Evolutionary conservation across 2,797 vertebrate genomes (phyloP).

Genomic region (Eulemur mongoz): DNA sequence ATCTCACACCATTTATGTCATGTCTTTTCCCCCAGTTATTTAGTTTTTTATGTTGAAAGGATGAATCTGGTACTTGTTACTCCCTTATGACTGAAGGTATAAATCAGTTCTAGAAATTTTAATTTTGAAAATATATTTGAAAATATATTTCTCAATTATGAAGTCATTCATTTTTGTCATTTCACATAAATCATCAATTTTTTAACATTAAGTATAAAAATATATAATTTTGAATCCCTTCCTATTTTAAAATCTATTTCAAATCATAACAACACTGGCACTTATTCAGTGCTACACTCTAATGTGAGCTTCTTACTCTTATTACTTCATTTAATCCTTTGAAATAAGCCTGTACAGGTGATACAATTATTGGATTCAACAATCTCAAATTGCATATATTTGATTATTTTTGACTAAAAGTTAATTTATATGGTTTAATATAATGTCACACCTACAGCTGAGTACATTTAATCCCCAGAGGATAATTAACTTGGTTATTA

Average conservation of each 20-base stretch:
- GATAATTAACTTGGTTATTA: not conserved
- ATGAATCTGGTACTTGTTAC: not conserved
- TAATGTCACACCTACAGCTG: not conserved
- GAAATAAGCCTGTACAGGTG: not conserved
- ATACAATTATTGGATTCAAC: not conserved
- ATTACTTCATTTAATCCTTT: not conserved
- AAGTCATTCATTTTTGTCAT: not conserved
- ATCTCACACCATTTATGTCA: not conserved
- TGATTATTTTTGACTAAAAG: not conserved
- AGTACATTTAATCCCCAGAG: not conserved
- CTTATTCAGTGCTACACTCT: not conserved
- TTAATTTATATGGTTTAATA: not conserved
- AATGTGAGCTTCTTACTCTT: not conserved
- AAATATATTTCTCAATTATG: not conserved
- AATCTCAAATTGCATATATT: not conserved
- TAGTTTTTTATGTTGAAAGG: not conserved
- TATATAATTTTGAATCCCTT: not conserved
- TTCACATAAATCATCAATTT: not conserved
- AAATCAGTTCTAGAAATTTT: not conserved
- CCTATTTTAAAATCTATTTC: not conserved
- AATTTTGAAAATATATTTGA: not conserved
- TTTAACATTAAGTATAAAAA: not conserved
- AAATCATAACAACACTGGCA: not conserved
- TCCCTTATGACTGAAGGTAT: not conserved
- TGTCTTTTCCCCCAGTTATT: not conserved